Evolutionary conservation across 2,888 invertebrate species (phyloP).

Genomic region (Eristalinus sepulchralis): DNA sequence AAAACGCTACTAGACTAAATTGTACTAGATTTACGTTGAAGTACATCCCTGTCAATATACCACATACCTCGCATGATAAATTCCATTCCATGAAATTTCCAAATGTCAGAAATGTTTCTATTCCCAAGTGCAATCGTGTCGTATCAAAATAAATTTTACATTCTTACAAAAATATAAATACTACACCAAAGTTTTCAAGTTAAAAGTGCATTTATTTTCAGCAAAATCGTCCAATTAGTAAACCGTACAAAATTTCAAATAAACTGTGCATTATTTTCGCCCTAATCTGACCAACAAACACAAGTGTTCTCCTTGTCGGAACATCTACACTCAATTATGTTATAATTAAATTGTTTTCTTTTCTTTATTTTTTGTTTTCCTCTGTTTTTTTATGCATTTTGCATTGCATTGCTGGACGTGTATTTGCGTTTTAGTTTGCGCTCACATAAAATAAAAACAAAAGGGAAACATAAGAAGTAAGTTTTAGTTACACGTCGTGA

Average conservation of each 20-base stretch:
- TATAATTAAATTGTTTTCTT: conserved; percentile 42
- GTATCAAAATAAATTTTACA: conserved; percentile 59
- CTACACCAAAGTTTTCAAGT: neutral
- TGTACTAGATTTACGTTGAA: neutral
- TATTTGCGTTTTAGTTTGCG: conserved; percentile 1
- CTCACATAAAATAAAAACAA: neutral
- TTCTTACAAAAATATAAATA: conserved; percentile 21
- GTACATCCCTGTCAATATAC: conserved; percentile 16
- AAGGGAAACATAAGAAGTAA: conserved; percentile 33
- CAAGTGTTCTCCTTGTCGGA: conserved; percentile 45
- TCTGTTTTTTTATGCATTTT: conserved; percentile 12
- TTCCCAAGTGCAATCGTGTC: conserved; percentile 71
- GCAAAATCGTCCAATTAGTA: neutral
- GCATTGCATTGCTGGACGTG: conserved; percentile 6
- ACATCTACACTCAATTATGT: conserved; percentile 45
- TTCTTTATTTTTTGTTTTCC: conserved; percentile 13
- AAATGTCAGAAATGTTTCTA: conserved; percentile 66
- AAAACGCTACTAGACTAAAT: neutral
- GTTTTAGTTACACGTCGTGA: conserved; percentile 30
- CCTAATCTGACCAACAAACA: neutral
- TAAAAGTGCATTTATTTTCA: conserved; percentile 17
- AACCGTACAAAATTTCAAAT: conserved; percentile 4
- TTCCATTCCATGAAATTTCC: conserved; percentile 57
- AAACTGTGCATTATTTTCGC: neutral
- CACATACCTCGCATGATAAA: conserved; percentile 21